Conservation (phyloP, 2,797 vertebrate species). For the Tapera naevia region DNA sequence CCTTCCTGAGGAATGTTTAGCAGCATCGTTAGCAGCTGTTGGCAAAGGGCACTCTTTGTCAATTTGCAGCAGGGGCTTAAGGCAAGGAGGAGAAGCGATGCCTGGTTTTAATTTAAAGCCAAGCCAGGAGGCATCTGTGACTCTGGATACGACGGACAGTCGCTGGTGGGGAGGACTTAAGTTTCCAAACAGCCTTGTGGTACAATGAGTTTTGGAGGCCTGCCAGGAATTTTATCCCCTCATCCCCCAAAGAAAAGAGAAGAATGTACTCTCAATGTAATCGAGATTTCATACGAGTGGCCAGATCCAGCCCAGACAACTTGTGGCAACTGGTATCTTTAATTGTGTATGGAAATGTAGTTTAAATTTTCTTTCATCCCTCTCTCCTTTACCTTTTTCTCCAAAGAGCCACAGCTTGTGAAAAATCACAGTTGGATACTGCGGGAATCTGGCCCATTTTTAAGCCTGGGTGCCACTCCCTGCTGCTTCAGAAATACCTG, state of each 20-base stretch:
- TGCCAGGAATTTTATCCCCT: neutral
- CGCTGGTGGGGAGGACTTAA: neutral
- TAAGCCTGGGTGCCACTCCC: neutral
- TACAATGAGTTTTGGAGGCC: neutral
- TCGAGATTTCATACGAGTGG: neutral
- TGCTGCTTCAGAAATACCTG: slow-evolving; percentile 17
- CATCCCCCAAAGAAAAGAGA: neutral
- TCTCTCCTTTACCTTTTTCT: neutral
- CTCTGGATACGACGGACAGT: neutral
- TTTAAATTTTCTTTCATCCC: neutral
- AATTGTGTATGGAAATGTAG: neutral
- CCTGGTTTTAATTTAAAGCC: slow-evolving; percentile 4
- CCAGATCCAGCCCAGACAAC: neutral
- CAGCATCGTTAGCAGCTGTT: neutral
- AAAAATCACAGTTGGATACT: neutral
- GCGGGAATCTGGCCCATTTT: neutral
- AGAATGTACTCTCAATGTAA: neutral
- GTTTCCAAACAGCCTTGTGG: neutral
- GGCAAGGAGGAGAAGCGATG: neutral
- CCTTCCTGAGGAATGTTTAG: neutral
- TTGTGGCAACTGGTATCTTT: neutral
- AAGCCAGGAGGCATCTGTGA: neutral
- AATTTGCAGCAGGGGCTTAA: neutral
- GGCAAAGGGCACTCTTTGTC: slow-evolving; percentile 4
- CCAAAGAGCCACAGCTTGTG: neutral